A percentile compares a stretch with the other conserved stretches of the same genome.
Conservation (phyloP, 2,888 invertebrate species). For the Cepaea hortensis region DNA sequence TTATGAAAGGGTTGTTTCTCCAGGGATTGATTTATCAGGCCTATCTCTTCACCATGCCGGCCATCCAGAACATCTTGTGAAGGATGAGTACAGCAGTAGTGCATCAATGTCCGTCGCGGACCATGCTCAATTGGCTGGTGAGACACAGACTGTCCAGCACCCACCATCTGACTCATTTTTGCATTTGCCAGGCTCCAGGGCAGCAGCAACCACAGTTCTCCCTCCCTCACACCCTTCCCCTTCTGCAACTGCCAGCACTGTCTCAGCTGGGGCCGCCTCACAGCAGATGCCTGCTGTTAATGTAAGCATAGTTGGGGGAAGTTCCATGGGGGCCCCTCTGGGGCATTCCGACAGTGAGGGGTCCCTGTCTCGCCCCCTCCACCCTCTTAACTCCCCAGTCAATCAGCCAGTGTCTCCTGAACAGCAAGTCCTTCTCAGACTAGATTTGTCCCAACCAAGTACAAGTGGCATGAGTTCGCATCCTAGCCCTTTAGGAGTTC, state of each 20-base stretch:
- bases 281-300: conserved; percentile 26
- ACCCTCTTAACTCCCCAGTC: conserved; percentile 47
- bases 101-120: conserved; percentile 52
- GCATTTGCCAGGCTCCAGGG: conserved; percentile 52
- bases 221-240: conserved; percentile 34
- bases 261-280: conserved; percentile 8
- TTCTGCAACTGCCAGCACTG: conserved; percentile 7
- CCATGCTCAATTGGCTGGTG: conserved; percentile 53
- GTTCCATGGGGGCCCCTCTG: conserved; percentile 23
- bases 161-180: conserved; percentile 61
- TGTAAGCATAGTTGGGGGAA: conserved; percentile 18
- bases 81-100: conserved; percentile 86
- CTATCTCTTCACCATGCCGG: conserved; percentile 84
- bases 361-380: conserved; percentile 43
- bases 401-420: conserved; percentile 46
- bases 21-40: conserved; percentile 96
- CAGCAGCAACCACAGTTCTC: conserved; percentile 33
- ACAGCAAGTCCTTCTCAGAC: conserved; percentile 43
- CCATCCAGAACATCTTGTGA: conserved; percentile 85
- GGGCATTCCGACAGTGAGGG: conserved; percentile 39
- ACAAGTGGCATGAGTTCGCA: conserved; percentile 39
- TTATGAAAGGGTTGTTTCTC: conserved; percentile 98
- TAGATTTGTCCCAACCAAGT: conserved; percentile 51
- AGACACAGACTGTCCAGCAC: conserved; percentile 65
- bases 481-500: conserved; percentile 35